These are phyloP conservation scores for Salvator merianae DNA, from an alignment of 2,113 vertebrate species.

Conservation along the genomic window DNA sequence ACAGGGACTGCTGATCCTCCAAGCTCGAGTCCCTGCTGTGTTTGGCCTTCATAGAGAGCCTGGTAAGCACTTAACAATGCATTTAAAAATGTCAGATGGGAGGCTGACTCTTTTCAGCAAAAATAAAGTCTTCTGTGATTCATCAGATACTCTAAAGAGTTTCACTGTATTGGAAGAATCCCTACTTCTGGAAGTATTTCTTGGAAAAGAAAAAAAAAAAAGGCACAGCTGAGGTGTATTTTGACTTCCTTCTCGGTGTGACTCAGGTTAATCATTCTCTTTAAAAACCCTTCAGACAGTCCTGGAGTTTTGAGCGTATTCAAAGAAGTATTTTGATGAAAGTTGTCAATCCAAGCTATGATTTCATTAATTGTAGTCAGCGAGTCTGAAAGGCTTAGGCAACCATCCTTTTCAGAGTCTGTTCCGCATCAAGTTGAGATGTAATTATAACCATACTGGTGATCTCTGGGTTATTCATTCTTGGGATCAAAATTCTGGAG, in stretches of 20 bases:
- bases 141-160: too few relatives aligned
- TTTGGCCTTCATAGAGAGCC: too few relatives aligned
- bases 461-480: neutral
- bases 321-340: neutral
- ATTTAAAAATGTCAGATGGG: too few relatives aligned
- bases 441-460: neutral
- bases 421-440: neutral
- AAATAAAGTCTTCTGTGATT: too few relatives aligned
- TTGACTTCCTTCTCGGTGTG: neutral
- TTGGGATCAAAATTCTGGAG: neutral
- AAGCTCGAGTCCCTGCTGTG: too few relatives aligned
- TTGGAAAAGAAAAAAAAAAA: too few relatives aligned
- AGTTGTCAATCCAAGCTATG: neutral
- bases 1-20: too few relatives aligned
- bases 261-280: neutral
- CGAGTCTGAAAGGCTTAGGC: slow-evolving; percentile 2
- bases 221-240: too few relatives aligned
- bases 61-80: too few relatives aligned
- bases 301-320: neutral
- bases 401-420: slow-evolving; percentile 7
- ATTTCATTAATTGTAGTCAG: neutral
- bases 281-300: neutral
- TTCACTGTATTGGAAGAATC: too few relatives aligned
- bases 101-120: too few relatives aligned
- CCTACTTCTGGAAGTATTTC: too few relatives aligned